phyloP scores from a whole-genome alignment of 1,140 invertebrate genomes.

The Ceratina calcarata region DNA sequence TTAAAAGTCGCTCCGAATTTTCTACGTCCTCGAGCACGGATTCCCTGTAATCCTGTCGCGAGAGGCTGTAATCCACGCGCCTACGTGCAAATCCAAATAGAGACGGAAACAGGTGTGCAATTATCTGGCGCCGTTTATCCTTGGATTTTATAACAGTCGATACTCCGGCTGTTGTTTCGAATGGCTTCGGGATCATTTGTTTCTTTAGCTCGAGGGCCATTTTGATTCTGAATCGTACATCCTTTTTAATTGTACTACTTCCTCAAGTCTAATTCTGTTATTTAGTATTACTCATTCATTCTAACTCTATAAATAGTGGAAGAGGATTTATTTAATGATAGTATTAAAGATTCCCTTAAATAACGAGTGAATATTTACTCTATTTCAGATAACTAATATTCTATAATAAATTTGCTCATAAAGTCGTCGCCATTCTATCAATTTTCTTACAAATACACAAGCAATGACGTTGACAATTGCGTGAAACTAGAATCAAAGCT shows the following conservation, averaged over 20 bases:
- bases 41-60: slow-evolving; percentile 14
- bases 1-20: slow-evolving; percentile 44
- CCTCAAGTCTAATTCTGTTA: too few species aligned
- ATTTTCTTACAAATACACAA: too few species aligned
- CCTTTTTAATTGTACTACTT: too few species aligned
- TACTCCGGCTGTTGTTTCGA: background rate
- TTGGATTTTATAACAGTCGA: slow-evolving; percentile 13
- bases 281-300: too few species aligned
- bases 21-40: slow-evolving; percentile 28
- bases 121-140: slow-evolving; percentile 33
- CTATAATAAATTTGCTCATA: too few species aligned
- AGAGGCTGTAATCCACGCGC: slow-evolving; percentile 19
- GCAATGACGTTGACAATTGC: background rate
- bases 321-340: too few species aligned
- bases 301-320: too few species aligned
- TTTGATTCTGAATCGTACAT: too few species aligned
- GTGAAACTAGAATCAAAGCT: background rate
- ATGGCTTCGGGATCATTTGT: background rate
- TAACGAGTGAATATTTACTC: too few species aligned
- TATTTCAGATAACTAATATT: too few species aligned
- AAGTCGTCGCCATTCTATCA: too few species aligned
- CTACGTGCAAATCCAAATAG: slow-evolving; percentile 38
- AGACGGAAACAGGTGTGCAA: slow-evolving; percentile 47
- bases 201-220: background rate
- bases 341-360: too few species aligned